Percentiles rank a stretch among this genome's conserved stretches.
These are phyloP conservation scores for Turritopsis dohrnii DNA, from an alignment of 30 jellyfish, hydroid and myxozoan genomes.

Conservation along the genomic window DNA sequence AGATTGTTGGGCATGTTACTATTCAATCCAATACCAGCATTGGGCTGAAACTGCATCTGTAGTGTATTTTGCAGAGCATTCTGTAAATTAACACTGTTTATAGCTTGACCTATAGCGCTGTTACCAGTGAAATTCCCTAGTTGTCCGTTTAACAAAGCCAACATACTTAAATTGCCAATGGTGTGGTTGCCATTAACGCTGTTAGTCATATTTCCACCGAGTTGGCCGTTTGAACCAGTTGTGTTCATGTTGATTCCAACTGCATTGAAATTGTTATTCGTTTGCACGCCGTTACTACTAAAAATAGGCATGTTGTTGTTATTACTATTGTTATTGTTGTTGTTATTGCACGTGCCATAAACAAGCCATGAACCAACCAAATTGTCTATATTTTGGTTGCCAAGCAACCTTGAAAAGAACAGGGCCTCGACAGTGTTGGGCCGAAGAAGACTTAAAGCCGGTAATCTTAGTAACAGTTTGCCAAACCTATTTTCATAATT, in stretches of 20 bases:
- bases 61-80: neutral
- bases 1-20: neutral
- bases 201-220: neutral
- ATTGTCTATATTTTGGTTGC: conserved; percentile 80
- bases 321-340: conserved; percentile 22
- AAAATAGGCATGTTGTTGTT: conserved; percentile 37
- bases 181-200: neutral
- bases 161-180: neutral
- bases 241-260: neutral
- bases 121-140: neutral
- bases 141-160: neutral
- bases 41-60: neutral
- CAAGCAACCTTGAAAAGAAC: conserved; percentile 82
- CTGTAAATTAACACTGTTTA: neutral
- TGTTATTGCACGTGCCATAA: conserved; percentile 59
- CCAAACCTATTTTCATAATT: conserved; percentile 78
- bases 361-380: conserved; percentile 77
- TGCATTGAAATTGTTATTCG: conserved; percentile 9
- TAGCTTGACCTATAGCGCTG: neutral
- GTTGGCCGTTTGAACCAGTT: neutral
- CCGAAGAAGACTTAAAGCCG: conserved; percentile 80
- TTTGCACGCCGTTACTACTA: conserved; percentile 41
- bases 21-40: neutral
- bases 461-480: conserved; percentile 78
- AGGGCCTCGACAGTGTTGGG: conserved; percentile 76